phyloP scores from a whole-genome alignment of 2,113 vertebrate genomes.

The Eudyptes chrysolophus region DNA sequence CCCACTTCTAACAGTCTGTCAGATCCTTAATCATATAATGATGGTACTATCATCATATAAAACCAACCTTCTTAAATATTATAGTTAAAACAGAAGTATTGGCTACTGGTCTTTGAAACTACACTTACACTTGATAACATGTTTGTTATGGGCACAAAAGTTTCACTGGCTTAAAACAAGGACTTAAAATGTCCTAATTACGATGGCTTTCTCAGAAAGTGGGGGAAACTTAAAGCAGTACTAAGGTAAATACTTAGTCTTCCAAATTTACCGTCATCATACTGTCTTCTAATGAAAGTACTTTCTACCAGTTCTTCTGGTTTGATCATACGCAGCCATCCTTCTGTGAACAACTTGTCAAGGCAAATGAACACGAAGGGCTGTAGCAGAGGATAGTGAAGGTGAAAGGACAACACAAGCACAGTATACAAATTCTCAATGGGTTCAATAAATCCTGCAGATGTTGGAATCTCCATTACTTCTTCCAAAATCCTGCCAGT shows the following conservation, averaged over 20 bases:
- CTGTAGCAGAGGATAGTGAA: neutral
- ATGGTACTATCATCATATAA: neutral
- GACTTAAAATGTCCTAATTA: neutral
- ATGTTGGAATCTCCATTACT: neutral
- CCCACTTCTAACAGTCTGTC: neutral
- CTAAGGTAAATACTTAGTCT: neutral
- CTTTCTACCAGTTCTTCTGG: neutral
- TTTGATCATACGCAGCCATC: neutral
- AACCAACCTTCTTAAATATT: neutral
- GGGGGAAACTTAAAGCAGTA: neutral
- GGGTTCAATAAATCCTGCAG: constrained; percentile 6
- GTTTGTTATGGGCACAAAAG: neutral
- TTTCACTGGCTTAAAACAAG: neutral
- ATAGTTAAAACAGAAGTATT: neutral
- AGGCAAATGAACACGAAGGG: neutral
- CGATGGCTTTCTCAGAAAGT: neutral
- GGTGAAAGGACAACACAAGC: neutral
- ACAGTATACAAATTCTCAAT: neutral
- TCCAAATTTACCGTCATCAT: neutral
- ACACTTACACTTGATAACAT: neutral
- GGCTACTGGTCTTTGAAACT: neutral
- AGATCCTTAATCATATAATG: neutral
- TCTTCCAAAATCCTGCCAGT: neutral
- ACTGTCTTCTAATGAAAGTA: neutral
- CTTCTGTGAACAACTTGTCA: neutral